phyloP scores from a whole-genome alignment of 2,797 vertebrate genomes.

The Characodon lateralis region DNA sequence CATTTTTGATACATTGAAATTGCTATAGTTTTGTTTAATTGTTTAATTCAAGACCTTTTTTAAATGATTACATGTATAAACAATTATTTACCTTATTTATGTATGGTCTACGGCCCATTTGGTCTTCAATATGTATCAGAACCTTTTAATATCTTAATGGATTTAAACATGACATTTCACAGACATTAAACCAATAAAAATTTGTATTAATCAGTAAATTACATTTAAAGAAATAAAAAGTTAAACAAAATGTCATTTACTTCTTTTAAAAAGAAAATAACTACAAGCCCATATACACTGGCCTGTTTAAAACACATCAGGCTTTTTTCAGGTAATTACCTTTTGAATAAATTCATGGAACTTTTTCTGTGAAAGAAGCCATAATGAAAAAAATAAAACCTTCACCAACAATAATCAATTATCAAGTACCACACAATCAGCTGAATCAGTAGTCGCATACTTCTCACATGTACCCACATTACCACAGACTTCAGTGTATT shows the following conservation, averaged over 20 bases:
- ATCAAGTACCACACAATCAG: background rate
- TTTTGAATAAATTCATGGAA: conserved; percentile 6
- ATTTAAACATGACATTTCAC: background rate
- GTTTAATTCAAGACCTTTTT: too few species aligned
- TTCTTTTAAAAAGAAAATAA: background rate
- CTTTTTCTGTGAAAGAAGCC: background rate
- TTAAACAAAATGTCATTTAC: background rate
- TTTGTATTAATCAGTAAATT: background rate
- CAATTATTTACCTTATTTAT: too few species aligned
- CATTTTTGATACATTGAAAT: too few species aligned
- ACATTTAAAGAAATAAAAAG: background rate
- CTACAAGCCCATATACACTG: background rate
- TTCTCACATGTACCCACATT: background rate
- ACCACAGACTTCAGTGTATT: too few species aligned
- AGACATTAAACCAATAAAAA: background rate
- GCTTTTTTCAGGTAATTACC: background rate
- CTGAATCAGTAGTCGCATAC: background rate
- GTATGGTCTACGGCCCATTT: background rate
- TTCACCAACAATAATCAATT: background rate
- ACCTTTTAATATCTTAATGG: background rate
- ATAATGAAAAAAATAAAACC: conserved; percentile 11
- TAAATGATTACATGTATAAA: too few species aligned
- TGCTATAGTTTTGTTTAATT: too few species aligned
- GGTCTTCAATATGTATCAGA: background rate
- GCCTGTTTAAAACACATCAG: background rate